Base-by-base conservation (phyloP, 2,797 vertebrate genomes). In the Sebastes elongatus region DNA sequence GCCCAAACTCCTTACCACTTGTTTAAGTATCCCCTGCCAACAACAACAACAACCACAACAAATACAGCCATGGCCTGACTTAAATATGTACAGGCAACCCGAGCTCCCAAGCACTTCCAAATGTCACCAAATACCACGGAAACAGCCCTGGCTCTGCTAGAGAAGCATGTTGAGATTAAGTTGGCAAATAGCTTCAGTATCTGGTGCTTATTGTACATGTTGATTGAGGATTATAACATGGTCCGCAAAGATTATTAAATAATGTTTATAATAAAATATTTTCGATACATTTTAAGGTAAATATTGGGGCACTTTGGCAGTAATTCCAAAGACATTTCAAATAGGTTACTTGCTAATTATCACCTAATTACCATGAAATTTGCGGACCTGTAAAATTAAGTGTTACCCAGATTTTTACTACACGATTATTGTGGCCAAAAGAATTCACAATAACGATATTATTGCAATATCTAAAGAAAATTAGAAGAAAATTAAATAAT, bases 1-100 rank as follows among this genome's bases (percentile, higher is more conserved):
- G 88, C 75, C 88, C 77, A 65, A 79, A 90, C 87, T 76, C 81
- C 87, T 89, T 74, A 88, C 74, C 74, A 76, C 81, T 81, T 82
- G 76, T 89, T 82, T 86, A 67, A 85, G 70, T 76, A 30, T 77
- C 71, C 73, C 63, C 77, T 88, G 85, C 82, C 82, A 86, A 67
- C 75, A 83, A 42, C 16, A 46, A 60, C 72, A 86, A 59, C 80
- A 68, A 79, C 81, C 66, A 74, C 74, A 84, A 88, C 73, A 90
- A 85, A 79, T 81, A 91, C 78, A 91, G 71, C 63, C 52, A 53
- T 76, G 83, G 84, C 86, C 80, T 70, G 78, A 85, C 61, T 77
- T 35, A 82, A 88, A 89, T 78, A 86, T 75, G 78, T 74, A 53
- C 59, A 68, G 62, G 83, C 60, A 81, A 80, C 66, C 57, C 57